A percentile compares a stretch with the other conserved stretches of the same genome.
These are phyloP conservation scores for Shinisaurus crocodilurus DNA, from an alignment of 2,113 vertebrate species.

Conservation along the genomic window DNA sequence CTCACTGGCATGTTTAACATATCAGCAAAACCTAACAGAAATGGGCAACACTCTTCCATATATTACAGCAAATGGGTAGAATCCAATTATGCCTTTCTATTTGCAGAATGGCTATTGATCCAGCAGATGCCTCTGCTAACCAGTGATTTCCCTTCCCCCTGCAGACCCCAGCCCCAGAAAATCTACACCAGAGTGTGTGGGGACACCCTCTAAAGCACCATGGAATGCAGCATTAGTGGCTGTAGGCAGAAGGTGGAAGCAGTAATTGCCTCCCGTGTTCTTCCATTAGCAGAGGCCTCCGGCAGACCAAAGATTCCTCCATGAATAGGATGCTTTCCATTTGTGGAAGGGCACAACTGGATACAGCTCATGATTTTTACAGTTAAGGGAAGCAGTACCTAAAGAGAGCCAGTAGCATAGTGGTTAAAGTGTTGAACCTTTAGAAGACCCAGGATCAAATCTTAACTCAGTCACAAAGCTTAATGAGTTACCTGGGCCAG, in stretches of 20 bases:
- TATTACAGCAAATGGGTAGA: not conserved
- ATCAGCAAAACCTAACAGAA: not conserved
- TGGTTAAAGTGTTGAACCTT: not conserved
- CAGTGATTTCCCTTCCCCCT: not conserved
- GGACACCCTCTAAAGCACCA: not conserved
- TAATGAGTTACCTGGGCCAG: not conserved
- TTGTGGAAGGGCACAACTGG: not conserved
- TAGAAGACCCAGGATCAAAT: not conserved
- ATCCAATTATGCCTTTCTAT: not conserved
- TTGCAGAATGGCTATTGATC: not conserved
- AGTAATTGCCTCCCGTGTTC: not conserved
- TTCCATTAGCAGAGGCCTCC: not conserved
- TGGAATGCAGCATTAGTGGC: not conserved
- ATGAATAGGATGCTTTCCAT: not conserved
- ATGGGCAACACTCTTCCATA: not conserved
- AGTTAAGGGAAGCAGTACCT: not conserved
- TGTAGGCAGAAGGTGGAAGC: not conserved
- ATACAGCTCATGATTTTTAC: not conserved
- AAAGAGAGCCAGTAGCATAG: not conserved
- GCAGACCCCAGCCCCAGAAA: not conserved
- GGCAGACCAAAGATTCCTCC: not conserved
- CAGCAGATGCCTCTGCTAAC: too few species aligned
- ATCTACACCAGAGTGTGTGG: not conserved
- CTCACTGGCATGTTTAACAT: conserved; percentile 24
- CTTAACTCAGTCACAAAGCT: not conserved